Conservation (phyloP, 1,140 invertebrate genomes). For the Drosophila subobscura region DNA sequence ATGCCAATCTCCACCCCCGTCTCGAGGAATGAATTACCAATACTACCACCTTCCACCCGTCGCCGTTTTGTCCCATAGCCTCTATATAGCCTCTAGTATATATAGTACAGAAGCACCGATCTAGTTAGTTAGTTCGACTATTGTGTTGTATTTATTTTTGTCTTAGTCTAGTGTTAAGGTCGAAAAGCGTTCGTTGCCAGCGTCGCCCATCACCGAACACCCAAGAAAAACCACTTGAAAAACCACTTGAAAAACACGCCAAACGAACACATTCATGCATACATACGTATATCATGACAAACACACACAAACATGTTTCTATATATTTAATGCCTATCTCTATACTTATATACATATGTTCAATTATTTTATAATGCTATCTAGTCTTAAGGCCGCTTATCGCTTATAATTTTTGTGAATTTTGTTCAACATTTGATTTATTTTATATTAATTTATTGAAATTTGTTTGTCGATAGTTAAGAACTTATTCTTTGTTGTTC, state of each 20-base stretch:
- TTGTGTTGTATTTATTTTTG: conserved; percentile 36
- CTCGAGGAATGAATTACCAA: conserved; percentile 18
- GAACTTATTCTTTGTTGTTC: conserved; percentile 7
- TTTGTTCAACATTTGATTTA: conserved; percentile 19
- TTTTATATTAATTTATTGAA: conserved; percentile 38
- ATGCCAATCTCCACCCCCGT: too few species aligned
- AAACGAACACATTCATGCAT: conserved; percentile 24
- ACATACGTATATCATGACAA: conserved; percentile 14
- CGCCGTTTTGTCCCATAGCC: conserved; percentile 40
- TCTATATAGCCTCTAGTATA: conserved; percentile 14
- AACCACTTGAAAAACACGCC: conserved; percentile 9
- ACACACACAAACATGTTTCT: conserved; percentile 9
- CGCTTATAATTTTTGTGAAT: conserved; percentile 24
- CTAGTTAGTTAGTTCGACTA: conserved; percentile 40
- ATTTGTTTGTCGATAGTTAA: conserved; percentile 13
- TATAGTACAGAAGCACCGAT: conserved; percentile 49
- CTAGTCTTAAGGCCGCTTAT: conserved; percentile 39
- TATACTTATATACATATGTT: conserved; percentile 27
- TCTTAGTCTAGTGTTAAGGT: conserved; percentile 42
- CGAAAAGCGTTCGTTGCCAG: conserved; percentile 6
- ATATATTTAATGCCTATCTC: conserved; percentile 7
- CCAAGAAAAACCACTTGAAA: conserved; percentile 1
- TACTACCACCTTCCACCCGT: conserved; percentile 9
- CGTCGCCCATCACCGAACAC: neutral
- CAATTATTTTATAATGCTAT: conserved; percentile 29